Base-by-base conservation (phyloP, 37 sponge, comb jelly and placozoan genomes). In the Crambe crambe region DNA sequence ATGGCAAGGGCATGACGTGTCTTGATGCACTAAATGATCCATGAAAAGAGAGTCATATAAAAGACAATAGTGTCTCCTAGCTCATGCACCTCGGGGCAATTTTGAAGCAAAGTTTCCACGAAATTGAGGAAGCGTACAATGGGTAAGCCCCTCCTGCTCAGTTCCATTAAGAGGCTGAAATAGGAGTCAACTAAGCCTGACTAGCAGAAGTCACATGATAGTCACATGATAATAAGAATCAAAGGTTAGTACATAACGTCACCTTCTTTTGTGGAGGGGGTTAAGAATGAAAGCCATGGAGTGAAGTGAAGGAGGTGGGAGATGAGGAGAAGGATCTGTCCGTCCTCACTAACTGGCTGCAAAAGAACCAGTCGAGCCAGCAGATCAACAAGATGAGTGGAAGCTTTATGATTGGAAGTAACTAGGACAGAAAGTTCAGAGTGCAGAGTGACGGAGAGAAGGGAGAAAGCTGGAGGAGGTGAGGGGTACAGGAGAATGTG, bases 401-500 rank as follows among this genome's bases (percentile, higher is more conserved):
- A 26, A 1, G 34, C 35, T 22, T 25, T 23, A 30, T 2, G 8
- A 39, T 44, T 23, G 21, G 35, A 4, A 32, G 51, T 31, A 1
- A 39, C 81, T 22, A 81, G 2, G 72, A 57, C 39, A 42, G 58
- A 38, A 8, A 63, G 65, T 18, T 60, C 43, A 6, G 77, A 77
- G 34, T 81, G 81, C 34, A 82, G 83, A 27, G 42, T 29, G n/a
- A 17, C 20, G 0, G 37, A 31, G 6, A 82, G 37, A 18, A 35
- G n/a, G 40, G 37, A 3, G 65, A 82, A 6, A n/a, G 51, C 37
- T 39, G 65, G 23, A 37, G 83, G 65, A 44, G 58, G 47, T 3
- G 59, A n/a, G 27, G 83, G 83, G 56, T 47, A 32, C 26, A 82
- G 67, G 56, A 82, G 83, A 22, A 82, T 30, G 37, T 82, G 74